Conservation (phyloP, 2,797 vertebrate genomes). For the Crenuchus spilurus region DNA sequence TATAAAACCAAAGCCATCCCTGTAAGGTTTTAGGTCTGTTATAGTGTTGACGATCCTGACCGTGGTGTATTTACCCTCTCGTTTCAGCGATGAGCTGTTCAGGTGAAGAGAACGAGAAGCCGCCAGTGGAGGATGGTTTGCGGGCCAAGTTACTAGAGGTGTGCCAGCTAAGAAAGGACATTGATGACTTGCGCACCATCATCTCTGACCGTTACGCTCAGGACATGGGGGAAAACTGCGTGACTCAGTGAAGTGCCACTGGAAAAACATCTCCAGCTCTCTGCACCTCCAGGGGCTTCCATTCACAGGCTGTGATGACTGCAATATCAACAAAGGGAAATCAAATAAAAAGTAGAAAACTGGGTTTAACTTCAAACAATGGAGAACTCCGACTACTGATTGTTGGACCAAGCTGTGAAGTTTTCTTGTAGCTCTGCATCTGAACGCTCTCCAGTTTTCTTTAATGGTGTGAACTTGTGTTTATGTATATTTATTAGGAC, state of each 20-base stretch:
- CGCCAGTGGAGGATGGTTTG: conserved; percentile 79
- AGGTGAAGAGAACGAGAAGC: conserved; percentile 83
- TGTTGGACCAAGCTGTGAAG: conserved; percentile 82
- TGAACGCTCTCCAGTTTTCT: conserved; percentile 1
- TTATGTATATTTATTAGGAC: conserved; percentile 26
- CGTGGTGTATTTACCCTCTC: no score
- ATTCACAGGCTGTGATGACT: conserved; percentile 2
- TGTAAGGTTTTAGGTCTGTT: no score
- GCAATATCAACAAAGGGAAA: conserved; percentile 21
- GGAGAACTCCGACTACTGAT: conserved; percentile 77
- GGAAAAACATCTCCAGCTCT: no score
- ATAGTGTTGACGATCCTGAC: no score
- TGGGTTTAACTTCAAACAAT: neutral
- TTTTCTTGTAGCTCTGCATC: conserved; percentile 53
- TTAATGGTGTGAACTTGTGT: conserved; percentile 5
- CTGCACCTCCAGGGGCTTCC: neutral
- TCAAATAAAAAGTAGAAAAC: neutral
- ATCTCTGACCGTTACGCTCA: conserved; percentile 90
- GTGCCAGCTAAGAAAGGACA: conserved; percentile 86
- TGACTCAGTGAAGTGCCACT: conserved; percentile 84
- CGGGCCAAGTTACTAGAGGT: conserved; percentile 85
- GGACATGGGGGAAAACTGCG: conserved; percentile 91
- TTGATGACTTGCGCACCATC: conserved; percentile 88
- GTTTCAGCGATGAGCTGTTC: conserved; percentile 82
- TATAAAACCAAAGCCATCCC: no score